Percentiles rank a stretch among this genome's conserved stretches.
These are phyloP conservation scores for Caenorhabditis plicata DNA, from an alignment of 2,888 invertebrate genomes.

Conservation along the genomic window DNA sequence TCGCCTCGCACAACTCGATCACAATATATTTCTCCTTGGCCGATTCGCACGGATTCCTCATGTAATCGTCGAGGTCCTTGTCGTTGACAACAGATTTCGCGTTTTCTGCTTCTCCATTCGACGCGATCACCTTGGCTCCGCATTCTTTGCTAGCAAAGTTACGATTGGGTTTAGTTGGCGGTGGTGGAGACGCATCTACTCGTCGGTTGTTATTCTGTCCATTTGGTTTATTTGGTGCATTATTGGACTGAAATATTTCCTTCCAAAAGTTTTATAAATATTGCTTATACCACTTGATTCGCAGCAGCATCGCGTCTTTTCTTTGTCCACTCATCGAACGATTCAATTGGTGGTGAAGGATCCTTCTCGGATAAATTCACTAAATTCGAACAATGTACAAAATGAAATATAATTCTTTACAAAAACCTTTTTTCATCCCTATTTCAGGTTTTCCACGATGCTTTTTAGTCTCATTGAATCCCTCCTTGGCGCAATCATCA, in stretches of 20 bases:
- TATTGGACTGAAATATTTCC: too few species aligned
- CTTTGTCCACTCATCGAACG: slow-evolving; percentile 38
- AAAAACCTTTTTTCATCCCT: too few species aligned
- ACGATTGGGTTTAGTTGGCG: slow-evolving; percentile 26
- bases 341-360: slow-evolving; percentile 10
- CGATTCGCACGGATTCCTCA: slow-evolving; percentile 88
- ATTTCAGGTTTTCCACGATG: background rate
- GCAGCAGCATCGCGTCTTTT: slow-evolving; percentile 22
- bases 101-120: slow-evolving; percentile 88
- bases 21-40: slow-evolving; percentile 74
- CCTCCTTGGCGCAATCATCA: background rate
- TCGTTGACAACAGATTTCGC: slow-evolving; percentile 77
- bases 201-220: too few species aligned
- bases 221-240: too few species aligned
- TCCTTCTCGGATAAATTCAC: slow-evolving; percentile 17
- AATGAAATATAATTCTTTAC: background rate
- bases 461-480: too few species aligned
- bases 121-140: slow-evolving; percentile 90
- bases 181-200: slow-evolving; percentile 5
- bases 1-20: slow-evolving; percentile 94
- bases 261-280: background rate
- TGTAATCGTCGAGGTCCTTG: slow-evolving; percentile 80
- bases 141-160: slow-evolving; percentile 85
- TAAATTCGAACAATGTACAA: too few species aligned
- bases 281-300: background rate